Conservation (phyloP, 2,797 vertebrate genomes). For the Chelonia mydas region DNA sequence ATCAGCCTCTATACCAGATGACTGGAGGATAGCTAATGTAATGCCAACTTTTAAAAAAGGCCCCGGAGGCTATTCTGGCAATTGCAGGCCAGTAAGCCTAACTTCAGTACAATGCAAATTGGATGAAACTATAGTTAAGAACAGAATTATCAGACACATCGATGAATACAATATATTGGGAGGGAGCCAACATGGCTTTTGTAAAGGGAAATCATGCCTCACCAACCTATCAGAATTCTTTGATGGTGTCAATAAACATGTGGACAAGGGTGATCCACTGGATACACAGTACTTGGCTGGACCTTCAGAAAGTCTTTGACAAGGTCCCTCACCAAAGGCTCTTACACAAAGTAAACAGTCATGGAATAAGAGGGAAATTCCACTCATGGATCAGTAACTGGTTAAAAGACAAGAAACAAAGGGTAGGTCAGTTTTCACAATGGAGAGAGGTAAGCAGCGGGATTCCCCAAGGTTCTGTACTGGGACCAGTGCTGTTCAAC, state of each 20-base stretch:
- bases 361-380: neutral
- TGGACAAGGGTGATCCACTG: neutral
- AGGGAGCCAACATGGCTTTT: neutral
- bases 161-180: neutral
- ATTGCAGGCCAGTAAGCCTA: neutral
- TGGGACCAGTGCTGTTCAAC: neutral
- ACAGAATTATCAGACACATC: neutral
- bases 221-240: neutral
- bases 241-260: neutral
- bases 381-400: neutral
- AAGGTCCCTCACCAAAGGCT: neutral
- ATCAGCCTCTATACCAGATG: neutral
- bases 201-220: neutral
- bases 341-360: neutral
- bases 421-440: neutral
- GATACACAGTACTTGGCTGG: neutral
- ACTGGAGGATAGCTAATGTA: neutral
- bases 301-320: neutral
- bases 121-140: neutral
- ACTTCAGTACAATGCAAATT: neutral
- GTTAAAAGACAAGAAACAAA: neutral
- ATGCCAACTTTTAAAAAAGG: neutral
- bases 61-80: neutral
- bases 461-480: no score
- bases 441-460: neutral